Base-by-base conservation (phyloP, 2,888 invertebrate genomes). In the Sylvicola cinctus region DNA sequence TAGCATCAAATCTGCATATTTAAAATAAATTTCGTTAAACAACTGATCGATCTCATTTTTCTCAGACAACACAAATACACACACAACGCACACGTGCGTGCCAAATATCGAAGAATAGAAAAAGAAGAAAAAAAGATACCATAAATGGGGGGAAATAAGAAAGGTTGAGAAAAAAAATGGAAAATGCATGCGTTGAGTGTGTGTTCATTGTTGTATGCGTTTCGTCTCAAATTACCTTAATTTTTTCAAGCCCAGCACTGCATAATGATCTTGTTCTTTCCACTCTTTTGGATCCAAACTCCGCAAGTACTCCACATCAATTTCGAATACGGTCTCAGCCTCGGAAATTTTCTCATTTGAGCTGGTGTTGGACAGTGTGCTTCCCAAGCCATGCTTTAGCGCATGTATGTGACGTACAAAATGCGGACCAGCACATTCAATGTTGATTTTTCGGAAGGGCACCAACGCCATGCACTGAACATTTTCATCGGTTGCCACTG, bases 221-320 rank as follows among this genome's bases (percentile, higher is more conserved):
- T 31, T n/a, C 13, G 11, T 10, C n/a, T 26, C 27, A 16, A 12
- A 3, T 42, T 43, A 53, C 57, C 58, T 52, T 36, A 52, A 41
- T 40, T 75, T 73, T 45, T 74, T 75, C 46, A 99, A 68, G 33
- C 98, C 96, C 39, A 98, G 62, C 12, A 99, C 91, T 26, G 79
- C 80, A 58, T 96, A 96, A 56, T 96, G 96, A 58, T 96, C 96
- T 61, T 96, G 95, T 47, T 84, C 74, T 64, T 93, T 95, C 93
- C 93, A 96, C 49, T 90, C 83, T 55, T 84, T 90, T 3, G 95
- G 95, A 60, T 95, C 87, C 42, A 95, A 62, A 39, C 83, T 83
- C 42, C 81, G 67, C 40, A 95, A 63, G 54, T 84, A 87, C 37
- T 73, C 70, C 7, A 85, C 69, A 56, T 88, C 80, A 44, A 78